phyloP scores from a whole-genome alignment of 2,797 vertebrate species.

The Poecilia wingei region DNA sequence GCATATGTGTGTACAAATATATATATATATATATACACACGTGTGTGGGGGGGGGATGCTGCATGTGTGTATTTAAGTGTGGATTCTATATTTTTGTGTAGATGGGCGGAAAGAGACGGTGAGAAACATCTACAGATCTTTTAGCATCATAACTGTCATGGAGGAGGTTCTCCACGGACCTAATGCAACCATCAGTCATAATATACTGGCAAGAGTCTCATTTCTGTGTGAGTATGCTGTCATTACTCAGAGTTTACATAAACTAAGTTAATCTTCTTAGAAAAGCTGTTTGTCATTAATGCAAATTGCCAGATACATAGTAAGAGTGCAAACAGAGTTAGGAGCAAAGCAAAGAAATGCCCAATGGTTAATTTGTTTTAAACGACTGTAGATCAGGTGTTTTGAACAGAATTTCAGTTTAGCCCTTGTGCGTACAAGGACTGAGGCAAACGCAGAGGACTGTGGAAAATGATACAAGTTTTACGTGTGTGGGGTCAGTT shows the following conservation, averaged over 20 bases:
- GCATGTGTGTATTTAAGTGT: neutral
- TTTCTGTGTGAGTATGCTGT: constrained; percentile 34
- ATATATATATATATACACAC: too few species aligned
- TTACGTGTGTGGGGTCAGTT: too few species aligned
- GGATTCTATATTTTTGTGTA: neutral
- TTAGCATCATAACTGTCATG: constrained; percentile 74
- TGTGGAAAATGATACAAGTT: too few species aligned
- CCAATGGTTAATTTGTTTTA: neutral
- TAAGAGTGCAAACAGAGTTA: constrained; percentile 5
- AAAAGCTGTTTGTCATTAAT: constrained; percentile 23
- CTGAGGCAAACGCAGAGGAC: too few species aligned
- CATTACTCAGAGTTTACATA: constrained; percentile 42
- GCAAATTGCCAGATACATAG: constrained; percentile 22
- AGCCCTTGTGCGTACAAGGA: too few species aligned
- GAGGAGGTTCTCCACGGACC: constrained; percentile 49
- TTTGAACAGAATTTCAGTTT: neutral
- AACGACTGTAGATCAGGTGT: neutral
- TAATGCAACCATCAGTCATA: constrained; percentile 71
- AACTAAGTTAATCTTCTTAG: constrained; percentile 39
- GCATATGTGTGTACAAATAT: neutral
- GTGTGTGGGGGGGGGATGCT: too few species aligned
- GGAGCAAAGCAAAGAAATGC: neutral
- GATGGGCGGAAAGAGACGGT: neutral
- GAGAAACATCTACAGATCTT: constrained; percentile 30
- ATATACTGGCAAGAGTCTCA: constrained; percentile 33